Percentiles rank a stretch among this genome's conserved stretches.
These are phyloP conservation scores for Andrena marginata DNA, from an alignment of 2,888 invertebrate genomes.

Conservation along the genomic window DNA sequence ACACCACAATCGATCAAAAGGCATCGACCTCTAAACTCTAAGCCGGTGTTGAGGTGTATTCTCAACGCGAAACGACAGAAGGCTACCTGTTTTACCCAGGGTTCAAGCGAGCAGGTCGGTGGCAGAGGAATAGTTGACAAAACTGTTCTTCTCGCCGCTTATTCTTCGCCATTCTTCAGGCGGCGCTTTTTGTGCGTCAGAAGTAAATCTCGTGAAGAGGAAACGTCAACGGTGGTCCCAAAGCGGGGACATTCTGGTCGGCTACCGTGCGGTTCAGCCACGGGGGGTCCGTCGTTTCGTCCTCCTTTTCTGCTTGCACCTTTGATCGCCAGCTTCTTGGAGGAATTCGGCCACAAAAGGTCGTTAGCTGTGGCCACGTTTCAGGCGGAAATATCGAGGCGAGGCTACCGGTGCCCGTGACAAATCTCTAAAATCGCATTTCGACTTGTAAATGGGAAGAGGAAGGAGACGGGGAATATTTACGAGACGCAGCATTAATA, in stretches of 20 bases:
- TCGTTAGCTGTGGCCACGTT: slow-evolving; percentile 53
- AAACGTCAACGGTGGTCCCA: slow-evolving; percentile 82
- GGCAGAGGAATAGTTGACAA: slow-evolving; percentile 16
- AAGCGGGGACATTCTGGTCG: slow-evolving; percentile 77
- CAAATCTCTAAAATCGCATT: slow-evolving; percentile 54
- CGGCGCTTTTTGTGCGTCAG: slow-evolving; percentile 41
- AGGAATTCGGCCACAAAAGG: slow-evolving; percentile 67
- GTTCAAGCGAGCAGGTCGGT: background rate
- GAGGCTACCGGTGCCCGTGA: slow-evolving; percentile 60
- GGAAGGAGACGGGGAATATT: slow-evolving; percentile 19
- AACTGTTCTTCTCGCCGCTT: slow-evolving; percentile 23
- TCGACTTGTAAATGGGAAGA: slow-evolving; percentile 13
- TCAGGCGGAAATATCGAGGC: slow-evolving; percentile 31
- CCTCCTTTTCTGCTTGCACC: slow-evolving; percentile 49
- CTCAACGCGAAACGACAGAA: background rate
- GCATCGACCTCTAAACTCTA: background rate
- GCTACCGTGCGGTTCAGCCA: slow-evolving; percentile 80
- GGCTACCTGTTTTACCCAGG: slow-evolving; percentile 7
- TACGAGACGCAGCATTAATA: slow-evolving; percentile 17
- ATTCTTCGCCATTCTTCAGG: slow-evolving; percentile 28
- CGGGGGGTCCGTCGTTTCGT: slow-evolving; percentile 76
- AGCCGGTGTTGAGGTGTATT: background rate
- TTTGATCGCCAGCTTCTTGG: slow-evolving; percentile 62
- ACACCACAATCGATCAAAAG: slow-evolving; percentile 5
- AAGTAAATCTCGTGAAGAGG: slow-evolving; percentile 77